Base-by-base conservation (phyloP, 1,140 invertebrate genomes). In the Ostrea denselamellosa region DNA sequence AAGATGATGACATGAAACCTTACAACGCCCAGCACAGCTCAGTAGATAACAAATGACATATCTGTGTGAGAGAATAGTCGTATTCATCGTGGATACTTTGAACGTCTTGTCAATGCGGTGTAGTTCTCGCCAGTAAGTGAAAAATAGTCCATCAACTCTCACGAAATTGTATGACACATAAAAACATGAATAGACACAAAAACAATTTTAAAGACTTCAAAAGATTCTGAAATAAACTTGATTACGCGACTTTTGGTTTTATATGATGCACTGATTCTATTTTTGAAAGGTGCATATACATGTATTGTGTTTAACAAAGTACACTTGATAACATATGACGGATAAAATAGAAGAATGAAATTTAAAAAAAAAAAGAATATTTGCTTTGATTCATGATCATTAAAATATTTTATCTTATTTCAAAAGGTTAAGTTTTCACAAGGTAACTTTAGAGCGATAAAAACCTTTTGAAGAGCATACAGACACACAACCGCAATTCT, bases 11-110 rank as follows among this genome's bases (percentile, higher is more conserved):
- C 82, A 83, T 83, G 44, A 83, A 53, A 53, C 82, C 44, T 52
- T 53, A 54, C 82, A 83, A 83, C 82, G 82, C 82, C 82, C 82
- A 53, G n/a, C 51, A 22, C 44, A n/a, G 19, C 19, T 83, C 44
- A 19, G 52, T 54, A 54, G 82, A 83, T 83, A 83, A 83, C 82
- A 83, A 83, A 83, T 83, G 17, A 83, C 82, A 83, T 83, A 53
- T 83, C 82, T 83, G 82, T 25, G 44, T 25, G 22, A 83, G 82
- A 83, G 82, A 83, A 52, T 83, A 52, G 52, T 19, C 17, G 34
- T 83, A 83, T 83, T 83, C 52, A 83, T 83, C 82, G 22, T 25
- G 68, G 68, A 77, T 25, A 77, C 68, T 77, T 77, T 77, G 22
- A 77, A 77, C 25, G 68, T 77, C 68, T 77, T 77, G 68, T 77